These are phyloP conservation scores for Ctenoplectra terminalis DNA, from an alignment of 1,140 invertebrate species.

Conservation along the genomic window DNA sequence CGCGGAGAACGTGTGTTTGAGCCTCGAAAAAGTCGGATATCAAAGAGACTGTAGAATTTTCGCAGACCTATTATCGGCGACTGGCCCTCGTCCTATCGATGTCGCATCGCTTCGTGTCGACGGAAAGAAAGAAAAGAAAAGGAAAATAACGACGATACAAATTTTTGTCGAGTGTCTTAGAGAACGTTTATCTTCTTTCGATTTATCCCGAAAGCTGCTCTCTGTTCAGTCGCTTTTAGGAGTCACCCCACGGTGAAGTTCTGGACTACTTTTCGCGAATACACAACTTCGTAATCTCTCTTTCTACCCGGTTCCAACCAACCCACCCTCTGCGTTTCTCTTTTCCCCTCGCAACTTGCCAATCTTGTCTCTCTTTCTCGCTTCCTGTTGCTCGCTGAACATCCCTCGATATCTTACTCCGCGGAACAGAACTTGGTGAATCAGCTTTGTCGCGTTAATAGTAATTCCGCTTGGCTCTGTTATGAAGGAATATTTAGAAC, in stretches of 20 bases:
- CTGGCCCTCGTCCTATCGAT: conserved; percentile 53
- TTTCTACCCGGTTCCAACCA: not conserved
- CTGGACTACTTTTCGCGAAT: conserved; percentile 54
- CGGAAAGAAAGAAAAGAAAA: conserved; percentile 42
- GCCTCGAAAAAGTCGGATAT: not conserved
- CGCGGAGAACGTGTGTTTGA: not conserved
- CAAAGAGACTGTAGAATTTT: not conserved
- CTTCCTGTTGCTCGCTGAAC: conserved; percentile 24
- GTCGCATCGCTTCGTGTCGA: conserved; percentile 55
- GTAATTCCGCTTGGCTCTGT: not conserved
- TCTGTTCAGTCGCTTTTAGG: conserved; percentile 6
- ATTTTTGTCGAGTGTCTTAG: conserved; percentile 28
- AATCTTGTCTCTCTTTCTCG: not conserved
- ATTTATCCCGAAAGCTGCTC: conserved; percentile 15
- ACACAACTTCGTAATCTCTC: conserved; percentile 55
- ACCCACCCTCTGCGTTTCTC: not conserved
- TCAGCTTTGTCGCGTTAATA: not conserved
- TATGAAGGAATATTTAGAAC: not conserved
- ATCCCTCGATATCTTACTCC: conserved; percentile 29
- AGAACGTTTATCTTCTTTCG: conserved; percentile 46
- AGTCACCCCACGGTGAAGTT: conserved; percentile 40
- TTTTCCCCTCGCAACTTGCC: not conserved
- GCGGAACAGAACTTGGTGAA: not conserved
- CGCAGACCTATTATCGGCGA: conserved; percentile 38
- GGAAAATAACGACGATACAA: conserved; percentile 41